phyloP scores from a whole-genome alignment of 1,140 invertebrate species.

The Zophobas morio region DNA sequence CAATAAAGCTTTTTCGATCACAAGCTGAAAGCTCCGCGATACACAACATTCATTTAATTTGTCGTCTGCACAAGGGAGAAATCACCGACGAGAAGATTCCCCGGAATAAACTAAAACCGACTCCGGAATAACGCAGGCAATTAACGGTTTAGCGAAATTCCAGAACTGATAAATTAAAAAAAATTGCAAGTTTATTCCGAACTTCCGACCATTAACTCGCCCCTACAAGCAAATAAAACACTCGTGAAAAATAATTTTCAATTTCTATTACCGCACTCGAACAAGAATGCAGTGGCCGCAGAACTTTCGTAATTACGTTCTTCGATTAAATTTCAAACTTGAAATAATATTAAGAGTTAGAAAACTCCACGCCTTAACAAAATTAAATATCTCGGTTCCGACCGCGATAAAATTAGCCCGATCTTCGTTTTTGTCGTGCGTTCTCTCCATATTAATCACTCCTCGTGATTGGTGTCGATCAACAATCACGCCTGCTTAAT shows the following conservation, averaged over 20 bases:
- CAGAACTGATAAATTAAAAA: no score
- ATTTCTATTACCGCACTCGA: constrained; percentile 6
- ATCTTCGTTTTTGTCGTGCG: no score
- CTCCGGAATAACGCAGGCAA: no score
- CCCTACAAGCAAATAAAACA: no score
- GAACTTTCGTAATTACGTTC: constrained; percentile 31
- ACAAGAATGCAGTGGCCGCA: constrained; percentile 24
- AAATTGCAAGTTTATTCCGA: no score
- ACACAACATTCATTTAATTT: constrained; percentile 13
- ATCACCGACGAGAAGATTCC: no score
- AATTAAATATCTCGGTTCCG: constrained; percentile 15
- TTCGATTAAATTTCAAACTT: constrained; percentile 34
- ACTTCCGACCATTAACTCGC: no score
- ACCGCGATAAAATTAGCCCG: no score
- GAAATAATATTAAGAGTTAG: constrained; percentile 40
- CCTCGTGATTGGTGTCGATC: not conserved
- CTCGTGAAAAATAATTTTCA: not conserved
- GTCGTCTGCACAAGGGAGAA: not conserved
- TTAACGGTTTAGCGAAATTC: no score
- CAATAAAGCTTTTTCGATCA: constrained; percentile 5
- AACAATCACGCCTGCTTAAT: not conserved
- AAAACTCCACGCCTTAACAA: constrained; percentile 7
- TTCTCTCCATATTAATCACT: not conserved
- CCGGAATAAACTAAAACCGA: no score
- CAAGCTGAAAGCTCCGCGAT: not conserved